These are phyloP conservation scores for Cottus gobio DNA, from an alignment of 2,113 vertebrate genomes.

Conservation along the genomic window DNA sequence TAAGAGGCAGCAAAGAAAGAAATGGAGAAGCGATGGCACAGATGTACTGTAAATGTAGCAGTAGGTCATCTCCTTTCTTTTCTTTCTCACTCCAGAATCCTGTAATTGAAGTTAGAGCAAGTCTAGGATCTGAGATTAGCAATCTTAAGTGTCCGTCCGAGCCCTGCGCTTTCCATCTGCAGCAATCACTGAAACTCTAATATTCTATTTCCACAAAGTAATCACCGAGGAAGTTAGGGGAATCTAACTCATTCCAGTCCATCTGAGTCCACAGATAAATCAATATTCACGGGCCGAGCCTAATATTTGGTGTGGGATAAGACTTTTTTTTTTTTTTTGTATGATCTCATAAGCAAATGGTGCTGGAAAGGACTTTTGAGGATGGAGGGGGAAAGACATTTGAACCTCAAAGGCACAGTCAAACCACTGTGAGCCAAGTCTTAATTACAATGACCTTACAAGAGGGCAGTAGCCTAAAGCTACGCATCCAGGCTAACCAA, in stretches of 20 bases:
- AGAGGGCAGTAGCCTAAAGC: conserved; percentile 72
- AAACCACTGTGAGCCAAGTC: conserved; percentile 67
- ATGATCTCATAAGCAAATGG: conserved; percentile 70
- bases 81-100: conserved; percentile 28
- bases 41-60: conserved; percentile 47
- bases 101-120: conserved; percentile 69
- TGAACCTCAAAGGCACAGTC: conserved; percentile 79
- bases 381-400: conserved; percentile 72
- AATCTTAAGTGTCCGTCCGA: conserved; percentile 69
- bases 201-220: conserved; percentile 81
- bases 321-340: conserved; percentile 61
- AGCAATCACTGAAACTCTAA: conserved; percentile 76
- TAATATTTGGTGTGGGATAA: conserved; percentile 76
- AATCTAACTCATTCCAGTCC: conserved; percentile 76
- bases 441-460: conserved; percentile 84
- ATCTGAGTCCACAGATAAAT: conserved; percentile 74
- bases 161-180: conserved; percentile 48
- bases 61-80: conserved; percentile 55
- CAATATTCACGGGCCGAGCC: conserved; percentile 76
- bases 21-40: conserved; percentile 18
- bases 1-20: neutral
- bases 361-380: conserved; percentile 66
- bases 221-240: conserved; percentile 73
- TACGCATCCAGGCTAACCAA: conserved; percentile 57
- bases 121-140: conserved; percentile 72